A percentile compares a stretch with the other conserved stretches of the same genome.
Evolutionary conservation across 2,113 vertebrate genomes (phyloP).

Genomic region (Brachypodius melanocephalos): DNA sequence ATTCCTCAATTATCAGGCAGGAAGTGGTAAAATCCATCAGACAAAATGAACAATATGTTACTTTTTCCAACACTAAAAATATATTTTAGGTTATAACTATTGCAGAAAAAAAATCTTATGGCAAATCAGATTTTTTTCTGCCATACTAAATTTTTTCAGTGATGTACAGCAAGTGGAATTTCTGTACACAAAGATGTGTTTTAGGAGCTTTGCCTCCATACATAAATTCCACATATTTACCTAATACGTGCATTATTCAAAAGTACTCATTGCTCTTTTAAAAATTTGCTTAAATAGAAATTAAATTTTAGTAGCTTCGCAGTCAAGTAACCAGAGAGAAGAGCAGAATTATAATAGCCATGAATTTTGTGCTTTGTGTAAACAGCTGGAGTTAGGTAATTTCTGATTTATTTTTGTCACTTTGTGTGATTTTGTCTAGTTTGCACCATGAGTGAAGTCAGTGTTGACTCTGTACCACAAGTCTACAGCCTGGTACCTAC

Average conservation of each 20-base stretch:
- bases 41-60: background rate
- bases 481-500: background rate
- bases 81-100: background rate
- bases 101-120: background rate
- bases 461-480: background rate
- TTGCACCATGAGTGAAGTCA: background rate
- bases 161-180: background rate
- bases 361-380: background rate
- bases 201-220: background rate
- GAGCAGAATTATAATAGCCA: background rate
- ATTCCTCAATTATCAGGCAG: conserved; percentile 38
- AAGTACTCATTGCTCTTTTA: background rate
- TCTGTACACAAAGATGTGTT: background rate
- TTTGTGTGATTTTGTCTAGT: background rate
- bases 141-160: background rate
- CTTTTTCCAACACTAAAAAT: conserved; percentile 24
- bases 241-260: background rate
- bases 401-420: background rate
- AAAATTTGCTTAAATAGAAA: background rate
- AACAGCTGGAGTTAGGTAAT: background rate
- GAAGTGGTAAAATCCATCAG: conserved; percentile 33
- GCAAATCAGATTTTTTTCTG: background rate
- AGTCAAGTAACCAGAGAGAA: background rate
- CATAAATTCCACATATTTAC: background rate
- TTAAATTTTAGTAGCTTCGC: background rate